phyloP scores from a whole-genome alignment of 2,113 vertebrate species.

The Neodontobutis hainanensis region DNA sequence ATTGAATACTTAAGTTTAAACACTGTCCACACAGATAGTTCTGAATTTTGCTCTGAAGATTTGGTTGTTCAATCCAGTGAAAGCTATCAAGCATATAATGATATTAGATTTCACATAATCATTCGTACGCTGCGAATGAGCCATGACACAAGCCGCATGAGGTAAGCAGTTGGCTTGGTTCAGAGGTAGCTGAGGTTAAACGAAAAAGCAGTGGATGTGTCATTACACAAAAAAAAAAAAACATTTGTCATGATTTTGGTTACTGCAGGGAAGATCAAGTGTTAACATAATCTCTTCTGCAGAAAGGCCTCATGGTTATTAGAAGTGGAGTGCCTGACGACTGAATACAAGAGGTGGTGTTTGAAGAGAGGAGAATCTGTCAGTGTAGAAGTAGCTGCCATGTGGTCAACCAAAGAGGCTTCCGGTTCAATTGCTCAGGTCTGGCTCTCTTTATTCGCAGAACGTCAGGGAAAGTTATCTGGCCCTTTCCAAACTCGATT shows the following conservation, averaged over 20 bases:
- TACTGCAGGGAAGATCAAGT: conserved; percentile 60
- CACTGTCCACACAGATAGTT: too few relatives aligned
- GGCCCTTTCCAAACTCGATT: conserved; percentile 34
- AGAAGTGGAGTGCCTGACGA: conserved; percentile 31
- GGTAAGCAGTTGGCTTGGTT: conserved; percentile 61
- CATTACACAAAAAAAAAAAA: conserved; percentile 58
- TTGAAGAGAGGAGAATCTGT: conserved; percentile 15
- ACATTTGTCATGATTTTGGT: conserved; percentile 65
- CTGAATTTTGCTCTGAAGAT: conserved; percentile 22
- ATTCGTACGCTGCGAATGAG: conserved; percentile 51
- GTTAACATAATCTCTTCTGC: conserved; percentile 66
- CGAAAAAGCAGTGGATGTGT: conserved; percentile 69
- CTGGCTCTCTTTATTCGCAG: conserved; percentile 44
- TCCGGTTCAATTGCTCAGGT: conserved; percentile 60
- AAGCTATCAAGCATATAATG: conserved; percentile 46
- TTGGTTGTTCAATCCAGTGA: conserved; percentile 32
- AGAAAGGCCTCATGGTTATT: conserved; percentile 48
- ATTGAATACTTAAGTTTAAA: too few relatives aligned
- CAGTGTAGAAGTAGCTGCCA: conserved; percentile 8
- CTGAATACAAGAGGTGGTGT: conserved; percentile 5
- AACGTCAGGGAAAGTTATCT: conserved; percentile 36
- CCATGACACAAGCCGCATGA: conserved; percentile 59
- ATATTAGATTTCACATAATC: conserved; percentile 58
- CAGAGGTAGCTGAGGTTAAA: conserved; percentile 65
- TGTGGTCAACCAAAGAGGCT: conserved; percentile 17